Base-by-base conservation (phyloP, 2,888 invertebrate genomes). In the Sarcophaga rosellei region DNA sequence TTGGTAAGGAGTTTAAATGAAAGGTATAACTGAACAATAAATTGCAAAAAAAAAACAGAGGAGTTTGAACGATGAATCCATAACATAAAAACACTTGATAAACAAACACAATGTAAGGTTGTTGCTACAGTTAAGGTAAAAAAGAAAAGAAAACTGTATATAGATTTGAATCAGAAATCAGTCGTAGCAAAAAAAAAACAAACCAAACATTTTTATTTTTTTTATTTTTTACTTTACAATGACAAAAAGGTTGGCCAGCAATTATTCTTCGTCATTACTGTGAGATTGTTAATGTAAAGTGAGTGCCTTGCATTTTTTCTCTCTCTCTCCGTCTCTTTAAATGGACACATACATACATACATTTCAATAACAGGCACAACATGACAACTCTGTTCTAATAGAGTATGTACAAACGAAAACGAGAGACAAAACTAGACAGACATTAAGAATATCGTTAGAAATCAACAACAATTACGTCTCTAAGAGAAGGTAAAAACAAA, bases 211-310 rank as follows among this genome's bases (percentile, higher is more conserved):
- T 57, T 53, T 15, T 1, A 47, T 15, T 53, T 53, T 53, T 17
- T 53, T 12, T 53, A 59, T 57, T 77, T 70, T 65, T 70, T 65
- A 65, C 61, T 35, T 8, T 2, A 35, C 11, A 83, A 81, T 83
- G 83, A 86, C 83, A 84, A 83, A 83, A 86, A 83, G 86, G 79
- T 83, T 82, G 79, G 82, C 75, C 72, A 70, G 68, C 82, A 76
- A 85, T 85, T 85, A 79, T 85, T 82, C 70, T 75, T 72, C 20
- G 53, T 53, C 53, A 53, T 53, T 53, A 62, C 68, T 83, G 66
- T 63, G 66, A 62, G 23, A 83, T 21, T 78, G 73, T 74, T 66
- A 66, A 53, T 61, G 44, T 69, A 35, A 35, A 35, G 10, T 35
- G 35, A 35, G 66, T 59, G 45, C 61, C 65, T 76, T 47, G 35